Evolutionary conservation across 1,140 invertebrate genomes (phyloP), one percentile per base, ranked within the genome.

Genomic region (Panulirus ornatus): DNA sequence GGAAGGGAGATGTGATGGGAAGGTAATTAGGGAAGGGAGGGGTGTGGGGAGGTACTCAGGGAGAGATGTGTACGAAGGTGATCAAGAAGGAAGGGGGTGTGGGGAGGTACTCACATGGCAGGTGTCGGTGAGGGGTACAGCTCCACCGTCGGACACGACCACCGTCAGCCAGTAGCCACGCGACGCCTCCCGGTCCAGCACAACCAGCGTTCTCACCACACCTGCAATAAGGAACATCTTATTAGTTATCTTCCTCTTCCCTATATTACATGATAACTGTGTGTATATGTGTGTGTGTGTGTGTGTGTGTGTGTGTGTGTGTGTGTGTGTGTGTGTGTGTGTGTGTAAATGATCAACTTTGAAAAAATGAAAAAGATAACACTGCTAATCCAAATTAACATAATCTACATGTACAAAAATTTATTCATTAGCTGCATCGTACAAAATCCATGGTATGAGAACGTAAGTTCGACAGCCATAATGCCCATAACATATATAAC

Each of bases 111-210:
- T 94, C 94, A 97, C 97, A 95, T 97, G 96, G 30, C 97, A 94
- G 93, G 96, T 97, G 44, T 97, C 95, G 93, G 96, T 96, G 2
- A 97, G 94, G 1, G 98, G 97, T 34, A 98, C 97, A 16, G 98
- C 96, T 0, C 97, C 98, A 90, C 97, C 96, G 94, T 99, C 98
- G 93, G 97, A 96, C 1, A 98, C 98, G 93, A 97, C 97, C 58
- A 99, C 95, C 0, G 98, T 98, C 51, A 99, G 94, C 98, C 98
- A 99, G 94, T 98, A 99, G 93, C 97, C 96, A 27, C 95, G 94
- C 92, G 96, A 96, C 0, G 96, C 96, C 95, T 99, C 98, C 27
- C 97, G 95, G 94, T 99, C 98, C 91, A 99, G 94, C 30, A 97
- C 95, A 0, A 96, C 96, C 91, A 96, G 95, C 0, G 98, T 99